These are phyloP conservation scores for Ischnura elegans DNA, from an alignment of 2,888 invertebrate genomes.

Conservation along the genomic window DNA sequence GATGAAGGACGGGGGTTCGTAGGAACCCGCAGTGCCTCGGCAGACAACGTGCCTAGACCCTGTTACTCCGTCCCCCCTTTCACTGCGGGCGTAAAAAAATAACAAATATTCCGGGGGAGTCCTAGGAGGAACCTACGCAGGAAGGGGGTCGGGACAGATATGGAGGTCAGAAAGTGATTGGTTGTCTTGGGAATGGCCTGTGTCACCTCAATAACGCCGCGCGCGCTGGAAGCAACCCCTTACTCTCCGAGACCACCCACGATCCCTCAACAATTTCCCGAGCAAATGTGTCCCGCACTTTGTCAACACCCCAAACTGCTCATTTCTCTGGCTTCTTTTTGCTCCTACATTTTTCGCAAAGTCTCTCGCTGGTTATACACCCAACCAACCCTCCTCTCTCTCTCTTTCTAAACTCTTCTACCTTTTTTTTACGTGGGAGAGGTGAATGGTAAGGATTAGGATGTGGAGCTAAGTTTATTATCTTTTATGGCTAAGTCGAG, in stretches of 20 bases:
- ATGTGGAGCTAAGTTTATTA: background rate
- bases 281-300: background rate
- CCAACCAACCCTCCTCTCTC: no score
- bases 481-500: background rate
- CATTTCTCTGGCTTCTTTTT: slow-evolving; percentile 9
- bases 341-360: background rate
- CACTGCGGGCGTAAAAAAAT: background rate
- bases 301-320: background rate
- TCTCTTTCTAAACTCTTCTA: no score
- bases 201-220: slow-evolving; percentile 1
- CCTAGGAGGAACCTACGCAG: background rate
- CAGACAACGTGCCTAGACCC: background rate
- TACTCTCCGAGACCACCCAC: background rate
- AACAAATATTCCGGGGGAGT: no score
- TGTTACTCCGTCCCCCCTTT: background rate
- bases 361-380: no score
- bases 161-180: slow-evolving; percentile 35
- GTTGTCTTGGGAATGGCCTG: slow-evolving; percentile 12
- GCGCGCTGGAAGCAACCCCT: background rate
- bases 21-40: background rate
- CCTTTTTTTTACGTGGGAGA: no score
- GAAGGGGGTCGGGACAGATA: background rate
- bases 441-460: no score
- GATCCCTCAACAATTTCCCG: background rate
- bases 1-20: background rate